phyloP scores from a whole-genome alignment of 2,888 invertebrate species.

The Oscheius myriophilus region DNA sequence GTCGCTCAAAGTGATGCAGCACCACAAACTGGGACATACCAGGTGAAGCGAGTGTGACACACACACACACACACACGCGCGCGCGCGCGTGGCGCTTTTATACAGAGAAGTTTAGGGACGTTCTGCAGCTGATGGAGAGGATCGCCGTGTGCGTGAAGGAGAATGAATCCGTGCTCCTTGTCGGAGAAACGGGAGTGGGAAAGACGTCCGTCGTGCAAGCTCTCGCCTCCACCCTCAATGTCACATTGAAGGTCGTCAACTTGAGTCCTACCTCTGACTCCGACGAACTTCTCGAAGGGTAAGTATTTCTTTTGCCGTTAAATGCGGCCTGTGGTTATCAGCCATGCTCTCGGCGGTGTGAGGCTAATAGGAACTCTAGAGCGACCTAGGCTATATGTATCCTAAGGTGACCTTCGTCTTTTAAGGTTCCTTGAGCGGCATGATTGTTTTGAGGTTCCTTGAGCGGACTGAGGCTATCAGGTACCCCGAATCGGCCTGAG shows the following conservation, averaged over 20 bases:
- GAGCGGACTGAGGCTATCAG: no score
- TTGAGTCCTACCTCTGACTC: constrained; percentile 99
- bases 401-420: no score
- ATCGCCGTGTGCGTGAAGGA: constrained; percentile 82
- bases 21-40: constrained; percentile 50
- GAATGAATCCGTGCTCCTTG: constrained; percentile 89
- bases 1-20: constrained; percentile 40
- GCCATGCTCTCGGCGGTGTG: no score
- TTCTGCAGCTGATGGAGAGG: constrained; percentile 80
- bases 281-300: constrained; percentile 91
- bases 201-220: constrained; percentile 89
- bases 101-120: constrained; percentile 46
- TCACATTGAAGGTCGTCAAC: constrained; percentile 88
- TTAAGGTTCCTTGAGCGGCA: no score
- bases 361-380: no score
- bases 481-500: no score
- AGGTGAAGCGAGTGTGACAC: no score
- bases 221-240: constrained; percentile 56
- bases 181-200: constrained; percentile 98
- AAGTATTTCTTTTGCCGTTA: not conserved
- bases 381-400: no score
- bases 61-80: no score
- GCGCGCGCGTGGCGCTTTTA: no score
- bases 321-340: no score
- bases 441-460: no score